Evolutionary conservation across 2,113 vertebrate genomes (phyloP).

Genomic region (Dipodomys merriami): DNA sequence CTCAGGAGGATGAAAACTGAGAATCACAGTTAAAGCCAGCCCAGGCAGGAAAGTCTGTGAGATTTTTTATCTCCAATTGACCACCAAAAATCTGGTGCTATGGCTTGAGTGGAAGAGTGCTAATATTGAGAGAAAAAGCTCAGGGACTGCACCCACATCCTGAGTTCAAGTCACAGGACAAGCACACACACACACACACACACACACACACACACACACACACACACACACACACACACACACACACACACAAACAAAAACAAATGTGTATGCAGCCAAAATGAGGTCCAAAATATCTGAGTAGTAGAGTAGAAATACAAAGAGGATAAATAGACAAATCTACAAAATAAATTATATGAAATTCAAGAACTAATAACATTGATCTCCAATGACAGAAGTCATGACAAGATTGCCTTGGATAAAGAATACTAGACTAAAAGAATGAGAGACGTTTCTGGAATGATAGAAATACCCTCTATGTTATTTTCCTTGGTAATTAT

Average conservation of each 20-base stretch:
- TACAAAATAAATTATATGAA: neutral
- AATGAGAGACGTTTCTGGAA: constrained; percentile 37
- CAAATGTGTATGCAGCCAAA: neutral
- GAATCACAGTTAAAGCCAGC: no score
- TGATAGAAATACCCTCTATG: neutral
- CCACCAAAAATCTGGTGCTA: no score
- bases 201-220: no score
- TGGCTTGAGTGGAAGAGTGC: no score
- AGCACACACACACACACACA: no score
- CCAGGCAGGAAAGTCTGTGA: no score
- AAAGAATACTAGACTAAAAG: neutral
- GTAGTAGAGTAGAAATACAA: neutral
- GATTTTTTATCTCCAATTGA: no score
- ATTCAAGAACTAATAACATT: constrained; percentile 7
- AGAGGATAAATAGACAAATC: neutral
- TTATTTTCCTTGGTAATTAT: neutral
- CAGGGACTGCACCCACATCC: no score
- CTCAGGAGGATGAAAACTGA: no score
- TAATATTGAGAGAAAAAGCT: no score
- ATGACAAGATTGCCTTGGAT: neutral
- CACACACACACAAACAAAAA: neutral
- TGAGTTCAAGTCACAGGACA: no score
- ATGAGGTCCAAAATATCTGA: neutral
- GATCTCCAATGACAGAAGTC: neutral
- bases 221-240: no score